Evolutionary conservation across 2,797 vertebrate genomes (phyloP), one percentile per base, ranked within the genome.

Genomic region (Cygnus olor): DNA sequence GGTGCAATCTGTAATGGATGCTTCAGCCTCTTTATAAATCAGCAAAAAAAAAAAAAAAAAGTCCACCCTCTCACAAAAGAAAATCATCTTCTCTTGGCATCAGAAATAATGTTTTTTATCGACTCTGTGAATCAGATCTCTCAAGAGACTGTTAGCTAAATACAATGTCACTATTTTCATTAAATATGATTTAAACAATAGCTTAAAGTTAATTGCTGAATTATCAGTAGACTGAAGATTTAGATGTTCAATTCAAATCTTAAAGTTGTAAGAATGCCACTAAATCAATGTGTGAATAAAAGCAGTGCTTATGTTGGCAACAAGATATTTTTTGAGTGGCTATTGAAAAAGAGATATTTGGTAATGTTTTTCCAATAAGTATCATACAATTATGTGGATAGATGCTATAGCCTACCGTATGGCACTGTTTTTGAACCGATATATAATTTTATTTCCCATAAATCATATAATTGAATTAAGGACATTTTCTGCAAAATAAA

Each of bases 101-200:
- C 44, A 90, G 64, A 91, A 92, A 77, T 77, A 91, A 86, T 0
- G 0, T 17, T 56, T 84, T 90, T 93, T 72, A 89, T 36, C 80
- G 64, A 82, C 64, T 68, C n/a, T 60, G 7, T 80, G 85, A 95
- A 81, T 94, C 88, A 93, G 68, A 72, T 87, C 38, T 85, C 89
- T 90, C 89, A 80, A 85, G 68, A 88, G 53, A 78, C 42, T 91
- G 38, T 69, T 81, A 36, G 45, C n/a, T 90, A 96, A 91, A 77
- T 85, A 85, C 36, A 45, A 61, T 65, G 38, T 80, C 83, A 84
- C 63, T 91, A 69, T 94, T 94, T 93, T 87, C 80, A 93, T 90
- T 82, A 85, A 94, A 82, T 85, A 64, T 32, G 3, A 91, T 87
- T 95, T 97, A 91, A 90, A 94, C 53, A 93, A 82, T 90, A 64